phyloP scores from a whole-genome alignment of 2,797 vertebrate genomes.

The Lateolabrax maculatus region DNA sequence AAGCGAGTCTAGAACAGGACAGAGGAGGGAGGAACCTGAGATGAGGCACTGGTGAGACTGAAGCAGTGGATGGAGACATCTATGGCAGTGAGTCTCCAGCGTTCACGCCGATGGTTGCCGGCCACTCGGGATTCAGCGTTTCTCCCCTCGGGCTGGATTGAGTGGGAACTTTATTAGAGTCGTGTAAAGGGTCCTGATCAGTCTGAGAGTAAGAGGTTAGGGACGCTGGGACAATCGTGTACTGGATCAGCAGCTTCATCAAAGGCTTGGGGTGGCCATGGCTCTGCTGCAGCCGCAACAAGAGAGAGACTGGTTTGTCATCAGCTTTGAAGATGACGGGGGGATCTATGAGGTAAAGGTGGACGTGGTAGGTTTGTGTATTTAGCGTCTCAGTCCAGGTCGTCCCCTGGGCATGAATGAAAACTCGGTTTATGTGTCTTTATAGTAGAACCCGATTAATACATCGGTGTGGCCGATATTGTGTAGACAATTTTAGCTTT shows the following conservation, averaged over 20 bases:
- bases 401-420: background rate
- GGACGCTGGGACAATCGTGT: background rate
- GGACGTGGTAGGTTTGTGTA: conserved; percentile 82
- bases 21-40: conserved; percentile 1
- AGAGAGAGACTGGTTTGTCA: conserved; percentile 66
- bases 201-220: conserved; percentile 1
- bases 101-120: conserved; percentile 4
- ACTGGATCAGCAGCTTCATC: conserved; percentile 8
- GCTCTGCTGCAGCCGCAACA: conserved; percentile 76
- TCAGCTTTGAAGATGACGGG: conserved; percentile 84
- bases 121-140: background rate
- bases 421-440: background rate
- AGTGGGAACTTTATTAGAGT: conserved; percentile 5
- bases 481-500: background rate
- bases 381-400: background rate
- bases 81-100: conserved; percentile 37
- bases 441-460: background rate
- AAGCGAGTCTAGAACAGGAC: conserved; percentile 33
- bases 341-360: conserved; percentile 83
- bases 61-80: conserved; percentile 6
- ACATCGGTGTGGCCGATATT: background rate
- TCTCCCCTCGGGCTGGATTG: conserved; percentile 1
- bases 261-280: conserved; percentile 62
- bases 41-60: background rate
- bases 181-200: conserved; percentile 17